These are phyloP conservation scores for Phrynocephalus forsythii DNA, from an alignment of 2,797 vertebrate species.

Conservation along the genomic window DNA sequence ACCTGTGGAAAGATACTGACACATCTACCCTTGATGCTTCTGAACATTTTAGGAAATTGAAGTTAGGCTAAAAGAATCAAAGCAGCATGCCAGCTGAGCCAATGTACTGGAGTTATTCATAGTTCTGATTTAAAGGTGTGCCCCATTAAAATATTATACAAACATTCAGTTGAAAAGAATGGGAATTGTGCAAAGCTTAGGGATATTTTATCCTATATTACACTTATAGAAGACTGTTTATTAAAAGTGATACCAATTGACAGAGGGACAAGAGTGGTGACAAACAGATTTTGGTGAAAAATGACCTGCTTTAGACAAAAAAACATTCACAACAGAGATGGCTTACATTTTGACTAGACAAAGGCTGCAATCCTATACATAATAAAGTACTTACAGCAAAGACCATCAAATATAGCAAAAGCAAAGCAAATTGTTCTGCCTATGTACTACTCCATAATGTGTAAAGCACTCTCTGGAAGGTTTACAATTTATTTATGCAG, in stretches of 20 bases:
- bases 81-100: background rate
- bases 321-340: background rate
- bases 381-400: background rate
- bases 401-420: background rate
- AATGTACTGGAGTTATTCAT: background rate
- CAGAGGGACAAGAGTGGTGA: background rate
- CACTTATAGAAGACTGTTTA: too few species aligned
- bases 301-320: background rate
- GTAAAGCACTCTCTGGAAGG: too few species aligned
- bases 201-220: background rate
- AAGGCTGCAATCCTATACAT: background rate
- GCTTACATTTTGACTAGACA: background rate
- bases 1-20: background rate
- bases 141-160: background rate
- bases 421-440: background rate
- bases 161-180: background rate
- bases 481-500: too few species aligned
- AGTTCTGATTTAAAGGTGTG: background rate
- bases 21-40: background rate
- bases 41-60: background rate
- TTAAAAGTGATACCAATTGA: background rate
- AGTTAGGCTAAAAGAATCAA: background rate
- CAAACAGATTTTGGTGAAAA: background rate
- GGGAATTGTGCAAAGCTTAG: background rate
- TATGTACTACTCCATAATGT: too few species aligned